Evolutionary conservation across 2,888 invertebrate genomes (phyloP), one percentile per base, ranked within the genome.

Genomic region (Gasteruption jaculator): DNA sequence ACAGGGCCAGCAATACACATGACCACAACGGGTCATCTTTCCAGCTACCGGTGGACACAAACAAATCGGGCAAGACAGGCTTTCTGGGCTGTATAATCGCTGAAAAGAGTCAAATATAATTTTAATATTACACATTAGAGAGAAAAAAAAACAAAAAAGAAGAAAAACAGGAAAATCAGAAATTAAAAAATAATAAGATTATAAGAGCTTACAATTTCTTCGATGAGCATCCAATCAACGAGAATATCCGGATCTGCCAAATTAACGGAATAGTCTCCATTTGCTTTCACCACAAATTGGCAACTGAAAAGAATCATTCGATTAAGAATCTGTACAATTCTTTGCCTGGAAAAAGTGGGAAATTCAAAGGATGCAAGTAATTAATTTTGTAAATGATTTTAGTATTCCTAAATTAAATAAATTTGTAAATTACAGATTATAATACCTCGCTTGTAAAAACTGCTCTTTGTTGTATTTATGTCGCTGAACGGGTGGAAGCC

Each of bases 1-100:
- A 64, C 96, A 97, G 0, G 93, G 80, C 93, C 92, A 96, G 71
- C 96, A 97, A 71, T 89, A 95, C 48, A 92, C 86, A 67, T 97
- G 96, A 7, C 96, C 95, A 70, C 96, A 97, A 27, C 85, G 81
- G 0, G 93, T 94, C 65, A 94, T 89, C 71, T 94, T 91, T 2
- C 87, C 93, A 38, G 92, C 90, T 38, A 82, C 78, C 3, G 94
- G 93, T 22, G 83, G 74, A 60, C 86, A 86, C 50, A 96, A 76
- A 71, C 96, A 97, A 62, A 97, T 95, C 0, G 96, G 96, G 68
- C 96, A 96, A 26, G 81, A 81, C 14, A 85, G 78, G 54, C 75
- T 76, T 53, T 84, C 84, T 20, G 77, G 75, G 37, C 81, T 82
- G 60, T 80, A 77, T 42, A 85, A 74, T 63, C 80, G 79, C 76